phyloP scores from a whole-genome alignment of 23 tunicate species.

The Corella eumyota region DNA sequence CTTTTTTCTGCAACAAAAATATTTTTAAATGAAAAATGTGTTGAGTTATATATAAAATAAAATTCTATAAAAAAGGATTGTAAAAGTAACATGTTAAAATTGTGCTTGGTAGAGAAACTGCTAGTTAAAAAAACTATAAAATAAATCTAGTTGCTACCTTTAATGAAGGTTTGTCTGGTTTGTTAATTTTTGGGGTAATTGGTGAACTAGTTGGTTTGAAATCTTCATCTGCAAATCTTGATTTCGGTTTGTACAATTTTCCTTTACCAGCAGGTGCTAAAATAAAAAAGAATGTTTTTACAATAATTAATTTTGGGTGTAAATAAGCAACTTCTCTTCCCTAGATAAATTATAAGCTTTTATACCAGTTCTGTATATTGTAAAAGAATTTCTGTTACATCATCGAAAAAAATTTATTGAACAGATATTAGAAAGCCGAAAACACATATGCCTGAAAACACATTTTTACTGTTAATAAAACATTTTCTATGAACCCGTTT shows the following conservation, averaged over 20 bases:
- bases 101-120: background rate
- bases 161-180: slow-evolving; percentile 48
- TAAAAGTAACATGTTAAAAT: background rate
- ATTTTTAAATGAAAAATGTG: background rate
- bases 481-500: no score
- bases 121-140: background rate
- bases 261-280: slow-evolving; percentile 52
- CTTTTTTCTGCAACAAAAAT: slow-evolving; percentile 73
- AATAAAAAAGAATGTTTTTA: no score
- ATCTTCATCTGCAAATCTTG: slow-evolving; percentile 45
- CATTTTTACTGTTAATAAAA: no score
- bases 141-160: no score
- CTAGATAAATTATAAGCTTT: no score
- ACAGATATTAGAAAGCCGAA: no score
- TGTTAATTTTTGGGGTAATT: slow-evolving; percentile 35
- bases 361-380: no score
- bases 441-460: no score
- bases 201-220: slow-evolving; percentile 23
- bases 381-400: no score
- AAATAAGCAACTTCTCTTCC: no score
- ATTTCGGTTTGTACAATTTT: slow-evolving; percentile 71
- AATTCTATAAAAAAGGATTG: background rate
- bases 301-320: no score
- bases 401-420: no score
- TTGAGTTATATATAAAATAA: background rate